Base-by-base conservation (phyloP, 1,140 invertebrate species). In the Trachymyrmex cornetzi region DNA sequence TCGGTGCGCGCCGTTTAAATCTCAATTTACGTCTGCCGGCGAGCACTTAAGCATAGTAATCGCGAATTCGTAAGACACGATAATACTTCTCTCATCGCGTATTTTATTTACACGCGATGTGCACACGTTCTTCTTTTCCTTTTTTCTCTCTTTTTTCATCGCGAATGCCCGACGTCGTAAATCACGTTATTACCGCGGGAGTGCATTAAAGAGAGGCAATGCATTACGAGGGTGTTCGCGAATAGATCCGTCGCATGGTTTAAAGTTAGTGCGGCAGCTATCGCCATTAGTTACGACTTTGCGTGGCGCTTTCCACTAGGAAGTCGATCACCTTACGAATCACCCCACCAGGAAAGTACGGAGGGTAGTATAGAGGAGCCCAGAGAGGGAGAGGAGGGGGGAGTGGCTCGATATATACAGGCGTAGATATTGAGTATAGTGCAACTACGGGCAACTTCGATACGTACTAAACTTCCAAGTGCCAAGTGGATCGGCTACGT, bases 401-500 rank as follows among this genome's bases (percentile, higher is more conserved):
- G 55, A 24, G 24, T 63, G 14, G 30, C 19, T 64, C n/a, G 30
- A 48, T 84, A 38, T 44, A 38, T 44, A n/a, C 34, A 57, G 22
- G 53, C 22, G 61, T 63, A 71, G 72, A 72, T 57, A 61, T 59
- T 19, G 50, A 79, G 59, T 50, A 53, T 48, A 53, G 44, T 34
- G 50, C 77, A 50, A 22, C 48, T 67, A 34, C 74, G 82, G 72
- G 34, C 55, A 90, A 87, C 38, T 89, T 89, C 59, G 53, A 72
- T 72, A 69, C 71, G 72, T 79, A 59, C 63, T 63, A 67, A 90
- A 90, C 69, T 90, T 90, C 64, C 61, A 86, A 90, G 82, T 61
- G 86, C 80, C 88, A 86, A 90, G 89, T 81, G 81, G 82, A 90
- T 88, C 75, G 77, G 71, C 75, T 30, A 75, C 66, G 63, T 86